Evolutionary conservation across 2,888 invertebrate species (phyloP).

Genomic region (Operophtera brumata): DNA sequence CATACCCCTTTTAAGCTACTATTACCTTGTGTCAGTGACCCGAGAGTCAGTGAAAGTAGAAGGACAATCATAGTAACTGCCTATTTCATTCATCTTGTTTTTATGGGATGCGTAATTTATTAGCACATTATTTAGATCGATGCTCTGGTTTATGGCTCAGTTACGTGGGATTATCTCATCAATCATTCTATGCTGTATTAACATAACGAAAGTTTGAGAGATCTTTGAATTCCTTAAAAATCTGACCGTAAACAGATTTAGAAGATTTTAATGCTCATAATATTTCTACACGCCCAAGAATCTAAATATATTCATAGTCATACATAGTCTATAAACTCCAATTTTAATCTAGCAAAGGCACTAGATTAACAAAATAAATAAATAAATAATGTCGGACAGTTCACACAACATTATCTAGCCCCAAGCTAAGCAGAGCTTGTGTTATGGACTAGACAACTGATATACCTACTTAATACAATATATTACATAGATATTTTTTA

Average conservation of each 20-base stretch:
- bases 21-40: conserved; percentile 41
- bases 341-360: no score
- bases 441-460: no score
- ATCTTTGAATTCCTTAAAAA: conserved; percentile 16
- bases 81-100: conserved; percentile 18
- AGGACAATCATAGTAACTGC: conserved; percentile 20
- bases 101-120: conserved; percentile 23
- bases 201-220: conserved; percentile 21
- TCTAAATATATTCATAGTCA: no score
- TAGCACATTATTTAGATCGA: conserved; percentile 15
- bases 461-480: no score
- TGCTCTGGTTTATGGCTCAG: conserved; percentile 18
- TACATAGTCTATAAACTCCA: no score
- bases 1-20: neutral
- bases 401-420: no score
- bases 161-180: conserved; percentile 21
- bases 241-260: conserved; percentile 7
- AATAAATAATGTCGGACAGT: no score
- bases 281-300: no score
- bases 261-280: conserved; percentile 2
- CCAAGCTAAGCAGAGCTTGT: no score
- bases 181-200: conserved; percentile 23
- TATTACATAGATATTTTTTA: no score
- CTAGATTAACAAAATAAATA: no score
- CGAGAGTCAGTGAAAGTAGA: conserved; percentile 29